These are phyloP conservation scores for Drosophila pachea DNA, from an alignment of 1,140 invertebrate genomes.

Conservation along the genomic window DNA sequence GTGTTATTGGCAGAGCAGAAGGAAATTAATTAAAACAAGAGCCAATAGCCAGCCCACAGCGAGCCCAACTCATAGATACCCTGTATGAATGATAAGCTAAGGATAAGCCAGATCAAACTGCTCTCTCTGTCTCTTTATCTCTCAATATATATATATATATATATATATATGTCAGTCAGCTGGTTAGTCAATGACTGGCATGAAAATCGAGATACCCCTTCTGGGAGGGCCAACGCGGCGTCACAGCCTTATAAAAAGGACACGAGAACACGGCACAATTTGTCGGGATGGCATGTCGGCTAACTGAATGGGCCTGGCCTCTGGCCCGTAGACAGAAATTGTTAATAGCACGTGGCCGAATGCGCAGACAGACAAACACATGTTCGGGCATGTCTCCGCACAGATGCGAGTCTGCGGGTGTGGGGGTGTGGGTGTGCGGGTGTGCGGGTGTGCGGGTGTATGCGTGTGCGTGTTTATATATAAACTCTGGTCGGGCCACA, in stretches of 20 bases:
- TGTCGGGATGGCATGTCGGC: neutral
- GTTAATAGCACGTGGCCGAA: constrained; percentile 17
- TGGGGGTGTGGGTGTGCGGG: too few relatives aligned
- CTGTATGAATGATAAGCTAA: neutral
- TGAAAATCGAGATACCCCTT: neutral
- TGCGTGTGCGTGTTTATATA: neutral
- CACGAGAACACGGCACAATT: constrained; percentile 6
- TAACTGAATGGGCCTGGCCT: neutral
- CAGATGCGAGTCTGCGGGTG: too few relatives aligned
- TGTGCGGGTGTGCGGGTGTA: too few relatives aligned
- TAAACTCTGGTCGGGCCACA: constrained; percentile 3
- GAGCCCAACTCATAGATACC: neutral
- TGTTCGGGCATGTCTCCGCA: neutral
- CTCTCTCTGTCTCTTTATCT: too few relatives aligned
- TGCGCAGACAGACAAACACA: neutral
- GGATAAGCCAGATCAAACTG: too few relatives aligned
- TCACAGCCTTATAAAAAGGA: constrained; percentile 16
- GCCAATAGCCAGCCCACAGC: neutral
- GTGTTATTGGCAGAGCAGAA: neutral
- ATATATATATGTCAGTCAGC: too few relatives aligned
- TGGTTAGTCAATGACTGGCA: neutral
- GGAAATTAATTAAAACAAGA: constrained; percentile 1
- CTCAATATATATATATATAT: too few relatives aligned
- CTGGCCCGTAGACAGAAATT: constrained; percentile 4
- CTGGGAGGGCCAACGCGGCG: constrained; percentile 3